Base-by-base conservation (phyloP, 2,797 vertebrate genomes). In the Chrysolophus pictus region DNA sequence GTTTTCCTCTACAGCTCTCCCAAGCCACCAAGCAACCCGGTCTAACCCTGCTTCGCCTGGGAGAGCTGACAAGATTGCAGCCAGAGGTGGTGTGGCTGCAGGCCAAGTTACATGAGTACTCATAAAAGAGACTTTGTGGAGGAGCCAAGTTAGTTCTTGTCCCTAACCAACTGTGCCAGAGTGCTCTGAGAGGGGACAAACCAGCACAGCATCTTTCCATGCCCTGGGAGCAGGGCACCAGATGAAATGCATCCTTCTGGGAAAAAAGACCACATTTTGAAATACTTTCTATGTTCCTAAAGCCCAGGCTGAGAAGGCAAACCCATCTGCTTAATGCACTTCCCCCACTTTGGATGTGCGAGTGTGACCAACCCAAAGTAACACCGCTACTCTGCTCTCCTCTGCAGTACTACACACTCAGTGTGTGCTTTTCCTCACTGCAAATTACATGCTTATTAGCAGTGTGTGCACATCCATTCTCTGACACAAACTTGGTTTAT, bases 41-140 rank as follows among this genome's bases (percentile, higher is more conserved):
- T 85, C 92, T 96, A 95, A 94, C 96, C 94, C 91, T 0, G 0
- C 68, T 95, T 87, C 62, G 87, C 92, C 14, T 69, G 92, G 83
- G 93, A 96, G 91, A 95, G 93, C 91, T 95, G 96, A 95, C 91
- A 93, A 87, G 87, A 93, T 90, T 73, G 90, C 83, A 93, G 91
- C 80, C 58, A 65, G 95, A 96, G 95, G 95, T 93, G 92, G 94
- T 6, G 41, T 94, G 95, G 93, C 93, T 39, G 4, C 44, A 65
- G 87, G 95, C 96, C 96, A 96, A 93, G 76, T 90, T 96, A 96
- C 94, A 96, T 79, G 95, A 74, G 77, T 92, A 84, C 91, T 88
- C 93, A 96, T 96, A 95, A 96, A 96, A 94, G 95, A 91, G 92
- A 96, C 96, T 96, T 90, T 96, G 95, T 95, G 93, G 93, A 92